Base-by-base conservation (phyloP, 2,113 vertebrate genomes). In the Epinephelus cyanopodus region DNA sequence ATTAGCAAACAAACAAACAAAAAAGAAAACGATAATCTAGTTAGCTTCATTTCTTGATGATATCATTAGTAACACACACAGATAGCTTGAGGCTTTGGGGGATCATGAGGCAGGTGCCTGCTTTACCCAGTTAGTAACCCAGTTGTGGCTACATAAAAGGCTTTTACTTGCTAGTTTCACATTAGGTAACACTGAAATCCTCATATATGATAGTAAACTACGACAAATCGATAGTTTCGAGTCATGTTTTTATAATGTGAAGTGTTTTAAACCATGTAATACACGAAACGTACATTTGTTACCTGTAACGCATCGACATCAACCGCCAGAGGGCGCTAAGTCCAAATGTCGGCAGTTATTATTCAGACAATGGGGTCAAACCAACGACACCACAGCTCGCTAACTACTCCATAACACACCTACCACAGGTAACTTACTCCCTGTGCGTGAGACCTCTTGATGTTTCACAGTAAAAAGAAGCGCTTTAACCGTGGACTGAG, bases 321-420 rank as follows among this genome's bases (percentile, higher is more conserved):
- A 5, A 9, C 61, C 79, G 6, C 0, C 7, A 75, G 91, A 13
- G 33, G 88, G 85, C 82, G 82, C 85, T 82, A 11, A 12, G 21
- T 69, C 25, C 18, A 66, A 65, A 77, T 3, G 0, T 13, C 4
- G 5, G 60, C 53, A 1, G 48, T 73, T 86, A 66, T 25, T 37
- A 12, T n/a, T 6, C 10, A 5, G 69, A 60, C 70, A 62, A 48
- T 33, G 56, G 45, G 70, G 60, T 84, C 68, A 85, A 75, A 74
- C 18, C 53, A 52, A 50, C 14, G 47, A 29, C 42, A 74, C 50
- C 17, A 27, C 18, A 76, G 53, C 27, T 29, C 11, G 50, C 12
- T 39, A 15, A 37, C 27, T 53, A n/a, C 5, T 21, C 7, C 58
- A 63, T 12, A 74, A 67, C 61, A 60, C 48, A 61, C 0, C 7